phyloP scores from a whole-genome alignment of 2,797 vertebrate species.

The Premnoplex brunnescens region DNA sequence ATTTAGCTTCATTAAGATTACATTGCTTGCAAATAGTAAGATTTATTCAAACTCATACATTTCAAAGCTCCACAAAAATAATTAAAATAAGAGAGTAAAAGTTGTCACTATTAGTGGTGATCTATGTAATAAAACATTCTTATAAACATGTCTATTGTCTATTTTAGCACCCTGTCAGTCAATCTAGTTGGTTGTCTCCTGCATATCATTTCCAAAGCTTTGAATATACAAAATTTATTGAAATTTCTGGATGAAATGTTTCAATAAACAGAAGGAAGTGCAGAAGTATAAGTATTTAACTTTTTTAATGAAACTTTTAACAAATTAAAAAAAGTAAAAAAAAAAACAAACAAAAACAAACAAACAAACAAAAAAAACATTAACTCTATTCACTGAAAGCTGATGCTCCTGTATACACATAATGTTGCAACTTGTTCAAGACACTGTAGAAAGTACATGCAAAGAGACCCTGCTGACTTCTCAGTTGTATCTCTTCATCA shows the following conservation, averaged over 20 bases:
- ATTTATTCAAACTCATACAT: conserved; percentile 15
- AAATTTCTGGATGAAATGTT: neutral
- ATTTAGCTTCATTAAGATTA: neutral
- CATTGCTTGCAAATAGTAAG: neutral
- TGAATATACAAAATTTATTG: neutral
- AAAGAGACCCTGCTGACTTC: neutral
- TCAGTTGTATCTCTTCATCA: neutral
- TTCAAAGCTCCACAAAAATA: neutral
- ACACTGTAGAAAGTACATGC: neutral
- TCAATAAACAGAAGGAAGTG: neutral
- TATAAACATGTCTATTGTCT: neutral
- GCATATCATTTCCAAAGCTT: neutral
- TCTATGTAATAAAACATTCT: neutral
- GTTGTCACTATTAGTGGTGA: neutral
- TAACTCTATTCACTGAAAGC: neutral
- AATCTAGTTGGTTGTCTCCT: neutral
- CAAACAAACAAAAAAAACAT: too few relatives aligned
- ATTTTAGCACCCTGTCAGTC: neutral
- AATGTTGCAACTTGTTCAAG: neutral
- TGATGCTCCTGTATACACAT: fast-evolving
- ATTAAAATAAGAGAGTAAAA: neutral
- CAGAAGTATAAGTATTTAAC: neutral
- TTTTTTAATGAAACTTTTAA: neutral
- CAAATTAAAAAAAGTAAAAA: neutral
- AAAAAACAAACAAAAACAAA: too few relatives aligned